Percentiles rank a stretch among this genome's conserved stretches.
These are phyloP conservation scores for Ailuropoda melanoleuca DNA, from an alignment of 2,113 vertebrate species.

Conservation along the genomic window DNA sequence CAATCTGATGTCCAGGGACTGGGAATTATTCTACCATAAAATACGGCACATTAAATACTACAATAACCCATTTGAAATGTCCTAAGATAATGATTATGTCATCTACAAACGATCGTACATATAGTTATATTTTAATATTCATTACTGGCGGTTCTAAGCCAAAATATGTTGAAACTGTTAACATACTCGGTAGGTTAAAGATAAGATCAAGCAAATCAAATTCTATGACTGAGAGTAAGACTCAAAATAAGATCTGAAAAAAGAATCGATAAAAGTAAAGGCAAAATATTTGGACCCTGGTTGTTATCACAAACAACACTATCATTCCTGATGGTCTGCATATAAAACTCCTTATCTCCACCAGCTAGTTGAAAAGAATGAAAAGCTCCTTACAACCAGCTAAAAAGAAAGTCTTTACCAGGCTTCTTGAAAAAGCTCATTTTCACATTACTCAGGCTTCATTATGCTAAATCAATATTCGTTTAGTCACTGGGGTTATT, in stretches of 20 bases:
- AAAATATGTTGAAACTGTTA: constrained; percentile 47
- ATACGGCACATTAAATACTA: constrained; percentile 67
- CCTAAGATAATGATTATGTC: constrained; percentile 52
- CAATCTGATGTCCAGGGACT: constrained; percentile 61
- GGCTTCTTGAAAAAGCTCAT: constrained; percentile 91
- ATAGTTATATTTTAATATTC: constrained; percentile 54
- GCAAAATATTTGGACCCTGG: constrained; percentile 35
- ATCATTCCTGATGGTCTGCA: constrained; percentile 73
- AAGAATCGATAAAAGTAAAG: constrained; percentile 43
- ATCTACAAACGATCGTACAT: background rate
- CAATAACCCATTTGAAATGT: constrained; percentile 60
- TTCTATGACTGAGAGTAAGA: constrained; percentile 53
- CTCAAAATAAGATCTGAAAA: constrained; percentile 37
- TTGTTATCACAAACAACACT: constrained; percentile 24
- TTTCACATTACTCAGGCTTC: constrained; percentile 96
- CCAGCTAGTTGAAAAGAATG: constrained; percentile 80
- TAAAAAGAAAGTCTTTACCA: constrained; percentile 86
- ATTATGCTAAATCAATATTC: constrained; percentile 99
- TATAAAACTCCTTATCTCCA: constrained; percentile 77
- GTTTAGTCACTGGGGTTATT: constrained; percentile 97
- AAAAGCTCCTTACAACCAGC: constrained; percentile 85
- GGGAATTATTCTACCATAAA: constrained; percentile 77
- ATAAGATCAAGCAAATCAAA: constrained; percentile 63
- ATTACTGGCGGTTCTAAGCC: background rate
- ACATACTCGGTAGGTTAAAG: constrained; percentile 62